Base-by-base conservation (phyloP, 2,797 vertebrate species). In the Corythornis leucogaster region DNA sequence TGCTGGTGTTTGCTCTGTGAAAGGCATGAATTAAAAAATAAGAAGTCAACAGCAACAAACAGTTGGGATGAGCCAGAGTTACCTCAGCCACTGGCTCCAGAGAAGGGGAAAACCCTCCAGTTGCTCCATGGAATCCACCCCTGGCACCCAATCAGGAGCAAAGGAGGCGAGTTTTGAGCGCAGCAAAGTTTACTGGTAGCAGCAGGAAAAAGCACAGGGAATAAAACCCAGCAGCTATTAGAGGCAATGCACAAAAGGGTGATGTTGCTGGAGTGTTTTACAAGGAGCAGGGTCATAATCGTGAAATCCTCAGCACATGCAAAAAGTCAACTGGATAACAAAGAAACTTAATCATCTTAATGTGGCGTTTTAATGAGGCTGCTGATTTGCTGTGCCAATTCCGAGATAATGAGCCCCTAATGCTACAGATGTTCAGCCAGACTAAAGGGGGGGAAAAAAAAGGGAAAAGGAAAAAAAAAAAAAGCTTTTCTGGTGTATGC, bases 281-380 rank as follows among this genome's bases (percentile, higher is more conserved):
- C 97, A 97, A 97, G 96, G 97, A 96, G 95, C 38, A 82, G 84
- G 97, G 97, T 97, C 97, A 96, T 95, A 97, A 97, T 95, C 94
- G 26, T 96, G 97, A 97, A 97, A 97, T 96, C 93, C 95, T 97
- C 93, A 74, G 94, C 97, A 96, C 95, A 95, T 81, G 96, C 96
- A 97, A 97, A 96, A 95, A 98, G 97, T 97, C 97, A 97, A 97
- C 97, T 96, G 96, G 97, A 92, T 97, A 98, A 97, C 97, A 97
- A 98, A 98, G 97, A 96, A 95, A 96, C 96, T 97, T 97, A 97
- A 97, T 98, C 98, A 98, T 98, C 96, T 96, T 97, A 97, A 98
- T 98, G 97, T 97, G 97, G 96, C 97, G 80, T 95, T 97, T 98
- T 98, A 98, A 98, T 94, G 97, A 96, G 86, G 95, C 94, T 93